phyloP scores from a whole-genome alignment of 2,797 vertebrate species.

The Cryptoblepharus egeriae region DNA sequence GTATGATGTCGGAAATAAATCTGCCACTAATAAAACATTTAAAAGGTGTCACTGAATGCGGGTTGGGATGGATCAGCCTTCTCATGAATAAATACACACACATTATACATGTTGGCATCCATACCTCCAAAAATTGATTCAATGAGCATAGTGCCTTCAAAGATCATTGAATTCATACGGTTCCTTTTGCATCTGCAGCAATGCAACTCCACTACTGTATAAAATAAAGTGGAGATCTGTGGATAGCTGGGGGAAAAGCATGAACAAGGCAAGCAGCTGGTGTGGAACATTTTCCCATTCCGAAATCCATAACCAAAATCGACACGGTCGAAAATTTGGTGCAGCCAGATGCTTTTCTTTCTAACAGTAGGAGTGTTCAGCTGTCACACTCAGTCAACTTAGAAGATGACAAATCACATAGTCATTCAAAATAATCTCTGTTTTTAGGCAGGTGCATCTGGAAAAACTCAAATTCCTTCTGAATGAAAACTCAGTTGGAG shows the following conservation, averaged over 20 bases:
- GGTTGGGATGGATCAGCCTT: not conserved
- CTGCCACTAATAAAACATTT: slow-evolving; percentile 12
- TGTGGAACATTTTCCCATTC: too few species aligned
- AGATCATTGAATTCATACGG: not conserved
- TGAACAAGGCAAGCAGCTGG: too few species aligned
- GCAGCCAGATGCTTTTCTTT: not conserved
- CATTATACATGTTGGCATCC: not conserved
- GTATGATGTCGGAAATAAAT: not conserved
- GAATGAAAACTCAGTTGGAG: not conserved
- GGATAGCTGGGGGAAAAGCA: too few species aligned
- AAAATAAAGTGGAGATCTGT: too few species aligned
- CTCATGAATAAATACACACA: slow-evolving; percentile 1
- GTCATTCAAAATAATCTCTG: not conserved
- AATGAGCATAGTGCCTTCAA: not conserved
- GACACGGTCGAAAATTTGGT: too few species aligned
- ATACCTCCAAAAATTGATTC: not conserved
- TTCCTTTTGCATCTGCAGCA: not conserved
- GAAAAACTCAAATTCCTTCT: not conserved
- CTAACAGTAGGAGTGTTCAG: not conserved
- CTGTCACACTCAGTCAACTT: not conserved
- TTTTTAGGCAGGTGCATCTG: not conserved
- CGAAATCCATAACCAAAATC: too few species aligned
- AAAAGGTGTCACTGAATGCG: not conserved
- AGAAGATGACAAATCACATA: not conserved
- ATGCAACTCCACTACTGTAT: too few species aligned